Conservation (phyloP, 2,113 vertebrate genomes). For the Cyphomyrus discorhynchus region DNA sequence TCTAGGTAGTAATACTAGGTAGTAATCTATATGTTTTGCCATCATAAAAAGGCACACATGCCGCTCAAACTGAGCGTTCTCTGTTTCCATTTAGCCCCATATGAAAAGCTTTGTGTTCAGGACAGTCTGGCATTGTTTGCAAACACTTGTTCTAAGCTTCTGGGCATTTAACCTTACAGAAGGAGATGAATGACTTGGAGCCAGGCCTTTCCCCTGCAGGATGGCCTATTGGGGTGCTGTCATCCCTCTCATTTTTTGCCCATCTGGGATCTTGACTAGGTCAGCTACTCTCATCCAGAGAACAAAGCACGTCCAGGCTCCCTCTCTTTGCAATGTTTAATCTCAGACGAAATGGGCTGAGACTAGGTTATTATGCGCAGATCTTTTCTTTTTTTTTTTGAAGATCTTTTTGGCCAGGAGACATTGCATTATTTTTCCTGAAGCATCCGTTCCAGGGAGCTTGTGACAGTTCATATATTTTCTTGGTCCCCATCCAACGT, state of each 20-base stretch:
- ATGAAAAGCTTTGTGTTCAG: neutral
- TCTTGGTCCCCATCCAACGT: neutral
- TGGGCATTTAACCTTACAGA: neutral
- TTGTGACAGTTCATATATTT: conserved; percentile 1
- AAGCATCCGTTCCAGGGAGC: neutral
- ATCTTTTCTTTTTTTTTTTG: neutral
- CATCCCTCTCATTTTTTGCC: neutral
- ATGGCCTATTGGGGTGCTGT: neutral
- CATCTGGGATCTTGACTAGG: conserved; percentile 1
- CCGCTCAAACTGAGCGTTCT: neutral
- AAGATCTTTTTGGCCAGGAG: neutral
- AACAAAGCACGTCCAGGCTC: neutral
- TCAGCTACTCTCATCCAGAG: neutral
- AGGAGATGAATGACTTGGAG: neutral
- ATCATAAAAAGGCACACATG: neutral
- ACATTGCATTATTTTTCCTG: neutral
- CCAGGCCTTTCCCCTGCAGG: neutral
- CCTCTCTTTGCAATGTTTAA: neutral
- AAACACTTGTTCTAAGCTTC: neutral
- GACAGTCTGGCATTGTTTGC: neutral
- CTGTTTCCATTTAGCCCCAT: neutral
- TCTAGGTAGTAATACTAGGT: neutral
- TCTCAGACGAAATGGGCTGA: neutral
- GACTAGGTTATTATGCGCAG: neutral
- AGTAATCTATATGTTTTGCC: neutral